Evolutionary conservation across 2,797 vertebrate species (phyloP).

Genomic region (Eleutherodactylus coqui): DNA sequence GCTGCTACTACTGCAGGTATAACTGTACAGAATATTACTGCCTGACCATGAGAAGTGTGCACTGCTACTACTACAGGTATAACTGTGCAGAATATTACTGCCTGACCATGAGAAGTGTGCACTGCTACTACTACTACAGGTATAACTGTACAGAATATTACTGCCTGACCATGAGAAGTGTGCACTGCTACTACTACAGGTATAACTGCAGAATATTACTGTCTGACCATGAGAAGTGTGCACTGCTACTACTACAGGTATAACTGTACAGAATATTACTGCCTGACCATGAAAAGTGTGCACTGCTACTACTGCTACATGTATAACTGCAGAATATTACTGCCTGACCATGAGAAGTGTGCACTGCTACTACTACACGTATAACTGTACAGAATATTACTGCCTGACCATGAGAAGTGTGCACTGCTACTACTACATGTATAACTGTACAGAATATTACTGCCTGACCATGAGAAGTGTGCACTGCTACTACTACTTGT

Average conservation of each 20-base stretch:
- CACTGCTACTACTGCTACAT: not conserved
- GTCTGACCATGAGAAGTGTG: not conserved
- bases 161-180: not conserved
- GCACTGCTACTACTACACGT: not conserved
- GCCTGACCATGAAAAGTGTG: not conserved
- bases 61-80: not conserved
- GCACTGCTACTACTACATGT: not conserved
- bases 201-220: slow-evolving; percentile 26
- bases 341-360: not conserved
- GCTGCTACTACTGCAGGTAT: not conserved
- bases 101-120: not conserved
- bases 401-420: not conserved
- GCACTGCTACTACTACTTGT: not conserved
- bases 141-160: too few species aligned
- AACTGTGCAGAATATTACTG: too few species aligned
- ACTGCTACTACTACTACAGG: not conserved
- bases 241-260: not conserved
- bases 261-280: too few species aligned
- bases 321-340: slow-evolving; percentile 29
- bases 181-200: not conserved
- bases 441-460: too few species aligned
- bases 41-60: not conserved
- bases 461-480: not conserved
- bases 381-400: too few species aligned
- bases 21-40: too few species aligned